Evolutionary conservation across 2,113 vertebrate genomes (phyloP).

Genomic region (Axis porcinus): DNA sequence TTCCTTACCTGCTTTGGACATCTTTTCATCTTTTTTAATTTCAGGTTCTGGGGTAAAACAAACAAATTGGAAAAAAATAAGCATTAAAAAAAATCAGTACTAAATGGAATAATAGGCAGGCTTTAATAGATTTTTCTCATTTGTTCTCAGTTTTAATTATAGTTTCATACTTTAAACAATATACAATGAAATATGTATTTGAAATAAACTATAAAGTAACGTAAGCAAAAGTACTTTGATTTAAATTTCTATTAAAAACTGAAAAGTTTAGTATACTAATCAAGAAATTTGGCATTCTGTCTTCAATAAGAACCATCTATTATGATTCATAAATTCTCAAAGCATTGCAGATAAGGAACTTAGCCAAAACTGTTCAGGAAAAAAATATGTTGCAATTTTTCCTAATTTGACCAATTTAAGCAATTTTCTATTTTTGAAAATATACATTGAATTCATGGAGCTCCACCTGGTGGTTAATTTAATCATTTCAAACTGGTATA

Average conservation of each 20-base stretch:
- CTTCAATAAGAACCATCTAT: background rate
- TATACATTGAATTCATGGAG: slow-evolving; percentile 41
- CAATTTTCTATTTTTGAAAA: slow-evolving; percentile 34
- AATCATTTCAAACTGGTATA: slow-evolving; percentile 27
- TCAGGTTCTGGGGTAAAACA: slow-evolving; percentile 42
- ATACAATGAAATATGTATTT: background rate
- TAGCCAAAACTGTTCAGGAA: background rate
- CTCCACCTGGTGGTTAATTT: slow-evolving; percentile 68
- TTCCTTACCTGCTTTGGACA: slow-evolving; percentile 21
- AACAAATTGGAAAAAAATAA: background rate
- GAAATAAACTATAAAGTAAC: background rate
- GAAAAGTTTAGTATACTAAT: background rate
- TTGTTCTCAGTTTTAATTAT: background rate
- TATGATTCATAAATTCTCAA: background rate
- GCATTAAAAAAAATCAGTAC: background rate
- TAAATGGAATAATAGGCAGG: background rate
- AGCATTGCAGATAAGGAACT: background rate
- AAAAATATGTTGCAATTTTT: background rate
- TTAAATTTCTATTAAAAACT: background rate
- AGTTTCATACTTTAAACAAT: background rate
- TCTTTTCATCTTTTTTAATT: slow-evolving; percentile 53
- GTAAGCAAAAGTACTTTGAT: background rate
- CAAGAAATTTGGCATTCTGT: background rate
- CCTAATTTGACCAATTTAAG: background rate
- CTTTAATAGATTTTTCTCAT: background rate